phyloP scores from a whole-genome alignment of 1,140 invertebrate genomes.

The Aphidius ervi region DNA sequence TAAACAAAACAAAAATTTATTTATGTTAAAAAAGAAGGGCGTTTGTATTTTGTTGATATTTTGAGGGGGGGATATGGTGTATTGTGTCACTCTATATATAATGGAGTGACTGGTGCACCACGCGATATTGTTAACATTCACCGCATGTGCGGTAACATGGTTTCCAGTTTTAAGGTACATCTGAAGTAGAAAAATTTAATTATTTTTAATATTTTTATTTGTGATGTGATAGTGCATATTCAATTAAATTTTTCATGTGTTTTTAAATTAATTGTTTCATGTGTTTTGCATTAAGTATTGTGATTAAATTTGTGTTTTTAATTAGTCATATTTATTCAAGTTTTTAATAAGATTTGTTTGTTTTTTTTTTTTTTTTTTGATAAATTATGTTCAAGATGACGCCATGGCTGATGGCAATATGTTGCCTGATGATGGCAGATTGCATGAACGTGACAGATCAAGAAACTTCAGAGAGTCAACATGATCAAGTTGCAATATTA shows the following conservation, averaged over 20 bases:
- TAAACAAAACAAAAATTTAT: conserved; percentile 30
- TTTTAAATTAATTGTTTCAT: too few relatives aligned
- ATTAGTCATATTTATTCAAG: too few relatives aligned
- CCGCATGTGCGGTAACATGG: conserved; percentile 53
- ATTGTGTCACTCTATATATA: conserved; percentile 53
- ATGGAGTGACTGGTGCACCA: conserved; percentile 38
- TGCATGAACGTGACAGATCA: conserved; percentile 50
- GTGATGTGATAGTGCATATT: conserved; percentile 10
- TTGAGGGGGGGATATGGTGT: conserved; percentile 3
- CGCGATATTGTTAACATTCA: conserved; percentile 51
- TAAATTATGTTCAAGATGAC: conserved; percentile 44
- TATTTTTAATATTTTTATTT: background rate
- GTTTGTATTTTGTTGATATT: too few relatives aligned
- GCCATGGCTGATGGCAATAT: conserved; percentile 50
- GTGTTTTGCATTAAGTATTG: too few relatives aligned
- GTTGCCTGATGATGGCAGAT: conserved; percentile 46
- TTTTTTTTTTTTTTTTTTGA: conserved; percentile 13
- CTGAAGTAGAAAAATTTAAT: background rate
- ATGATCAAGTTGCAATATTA: conserved; percentile 57
- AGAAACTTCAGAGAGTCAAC: conserved; percentile 46
- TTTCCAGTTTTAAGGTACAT: conserved; percentile 50
- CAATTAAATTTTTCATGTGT: background rate
- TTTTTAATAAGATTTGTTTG: background rate
- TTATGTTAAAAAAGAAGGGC: conserved; percentile 20
- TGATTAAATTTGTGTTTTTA: too few relatives aligned